A percentile compares a stretch with the other conserved stretches of the same genome.
phyloP scores from a whole-genome alignment of 2,797 vertebrate species.

The Alca torda region DNA sequence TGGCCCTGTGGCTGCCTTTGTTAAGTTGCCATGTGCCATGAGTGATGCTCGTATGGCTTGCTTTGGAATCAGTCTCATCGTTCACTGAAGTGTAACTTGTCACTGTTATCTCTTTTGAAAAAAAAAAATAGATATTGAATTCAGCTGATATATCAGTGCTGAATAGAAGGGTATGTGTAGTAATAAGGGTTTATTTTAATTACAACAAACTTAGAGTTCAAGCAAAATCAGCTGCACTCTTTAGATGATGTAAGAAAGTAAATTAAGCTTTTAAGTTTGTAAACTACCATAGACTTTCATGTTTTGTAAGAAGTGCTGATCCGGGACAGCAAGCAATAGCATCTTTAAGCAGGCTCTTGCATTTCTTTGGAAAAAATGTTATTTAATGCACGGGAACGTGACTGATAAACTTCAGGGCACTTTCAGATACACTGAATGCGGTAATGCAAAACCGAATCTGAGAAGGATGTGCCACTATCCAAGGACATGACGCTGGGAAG shows the following conservation, averaged over 20 bases:
- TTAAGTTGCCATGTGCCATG: rapidly evolving
- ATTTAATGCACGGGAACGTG: background rate
- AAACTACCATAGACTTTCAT: background rate
- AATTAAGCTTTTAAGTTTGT: background rate
- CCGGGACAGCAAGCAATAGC: background rate
- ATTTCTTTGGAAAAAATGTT: background rate
- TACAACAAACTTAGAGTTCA: background rate
- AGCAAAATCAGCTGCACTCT: background rate
- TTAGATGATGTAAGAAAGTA: background rate
- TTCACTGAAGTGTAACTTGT: background rate
- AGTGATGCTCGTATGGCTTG: background rate
- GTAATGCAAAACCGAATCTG: background rate
- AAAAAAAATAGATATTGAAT: background rate
- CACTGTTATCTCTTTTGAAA: background rate
- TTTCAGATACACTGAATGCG: background rate
- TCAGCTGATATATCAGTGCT: background rate
- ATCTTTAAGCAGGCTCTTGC: background rate
- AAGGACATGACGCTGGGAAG: background rate
- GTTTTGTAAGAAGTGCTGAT: constrained; percentile 1
- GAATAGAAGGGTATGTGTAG: background rate
- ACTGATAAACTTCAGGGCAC: background rate
- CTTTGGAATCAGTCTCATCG: background rate
- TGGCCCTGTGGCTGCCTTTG: background rate
- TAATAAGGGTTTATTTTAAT: background rate
- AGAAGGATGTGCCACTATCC: background rate